phyloP scores from a whole-genome alignment of 2,113 vertebrate genomes.

The Semnopithecus entellus region DNA sequence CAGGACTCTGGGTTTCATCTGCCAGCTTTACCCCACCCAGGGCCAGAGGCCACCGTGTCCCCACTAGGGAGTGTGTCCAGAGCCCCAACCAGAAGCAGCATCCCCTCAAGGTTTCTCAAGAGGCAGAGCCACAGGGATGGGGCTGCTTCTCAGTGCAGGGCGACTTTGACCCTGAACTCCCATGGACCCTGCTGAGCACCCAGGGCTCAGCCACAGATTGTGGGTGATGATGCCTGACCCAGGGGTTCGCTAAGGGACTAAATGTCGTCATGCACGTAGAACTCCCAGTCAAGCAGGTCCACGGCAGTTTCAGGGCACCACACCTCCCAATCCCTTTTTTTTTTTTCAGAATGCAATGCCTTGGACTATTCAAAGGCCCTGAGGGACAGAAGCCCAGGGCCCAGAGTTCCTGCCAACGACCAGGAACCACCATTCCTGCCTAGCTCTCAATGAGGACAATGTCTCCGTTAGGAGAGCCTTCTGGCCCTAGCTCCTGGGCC shows the following conservation, averaged over 20 bases:
- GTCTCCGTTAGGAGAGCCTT: neutral
- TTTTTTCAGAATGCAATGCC: neutral
- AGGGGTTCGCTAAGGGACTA: too few relatives aligned
- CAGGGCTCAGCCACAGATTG: too few relatives aligned
- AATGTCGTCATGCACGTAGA: fast-evolving
- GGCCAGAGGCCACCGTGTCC: too few relatives aligned
- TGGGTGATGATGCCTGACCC: too few relatives aligned
- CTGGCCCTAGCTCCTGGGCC: neutral
- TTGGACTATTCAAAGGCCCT: neutral
- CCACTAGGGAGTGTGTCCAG: fast-evolving
- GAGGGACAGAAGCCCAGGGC: neutral
- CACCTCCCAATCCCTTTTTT: neutral
- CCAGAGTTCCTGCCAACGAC: neutral
- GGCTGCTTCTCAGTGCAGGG: neutral
- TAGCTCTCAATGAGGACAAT: fast-evolving
- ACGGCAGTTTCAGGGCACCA: fast-evolving
- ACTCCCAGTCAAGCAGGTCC: neutral
- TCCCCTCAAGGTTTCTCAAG: too few relatives aligned
- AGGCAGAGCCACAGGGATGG: neutral
- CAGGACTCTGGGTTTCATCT: neutral
- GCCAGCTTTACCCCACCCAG: neutral
- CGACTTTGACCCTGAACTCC: neutral
- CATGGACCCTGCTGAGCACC: too few relatives aligned
- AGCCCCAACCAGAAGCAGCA: neutral
- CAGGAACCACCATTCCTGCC: too few relatives aligned